Percentiles rank a stretch among this genome's conserved stretches.
Conservation (phyloP, 2,888 invertebrate species). For the Isotomurus palustris region DNA sequence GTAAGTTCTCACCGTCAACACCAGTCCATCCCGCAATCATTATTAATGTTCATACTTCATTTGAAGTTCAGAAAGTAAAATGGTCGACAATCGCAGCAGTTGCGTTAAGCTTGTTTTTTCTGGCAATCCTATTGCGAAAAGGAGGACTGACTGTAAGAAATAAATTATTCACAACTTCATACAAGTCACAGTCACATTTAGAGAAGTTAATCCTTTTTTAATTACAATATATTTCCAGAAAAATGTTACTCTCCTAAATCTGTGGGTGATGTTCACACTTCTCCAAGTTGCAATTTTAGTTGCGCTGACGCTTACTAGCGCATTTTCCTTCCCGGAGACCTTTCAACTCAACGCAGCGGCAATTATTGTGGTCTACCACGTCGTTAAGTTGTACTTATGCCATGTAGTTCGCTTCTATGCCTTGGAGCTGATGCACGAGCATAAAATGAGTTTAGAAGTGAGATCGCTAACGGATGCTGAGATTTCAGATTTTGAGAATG, state of each 20-base stretch:
- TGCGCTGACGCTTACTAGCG: neutral
- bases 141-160: no score
- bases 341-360: neutral
- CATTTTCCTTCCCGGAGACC: neutral
- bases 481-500: neutral
- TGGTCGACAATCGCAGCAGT: no score
- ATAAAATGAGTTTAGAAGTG: neutral
- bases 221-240: neutral
- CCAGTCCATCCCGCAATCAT: no score
- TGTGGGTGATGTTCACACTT: neutral
- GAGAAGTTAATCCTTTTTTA: neutral
- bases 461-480: constrained; percentile 1
- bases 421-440: neutral
- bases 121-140: no score
- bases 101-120: no score
- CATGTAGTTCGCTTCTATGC: neutral
- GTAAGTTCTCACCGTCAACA: no score
- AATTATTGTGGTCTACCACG: neutral
- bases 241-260: neutral
- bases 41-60: no score
- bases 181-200: no score
- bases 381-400: neutral
- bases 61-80: no score
- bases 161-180: no score
- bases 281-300: neutral